Evolutionary conservation across 1,140 invertebrate species (phyloP), one percentile per base, ranked within the genome.

Genomic region (Capitella teleta): DNA sequence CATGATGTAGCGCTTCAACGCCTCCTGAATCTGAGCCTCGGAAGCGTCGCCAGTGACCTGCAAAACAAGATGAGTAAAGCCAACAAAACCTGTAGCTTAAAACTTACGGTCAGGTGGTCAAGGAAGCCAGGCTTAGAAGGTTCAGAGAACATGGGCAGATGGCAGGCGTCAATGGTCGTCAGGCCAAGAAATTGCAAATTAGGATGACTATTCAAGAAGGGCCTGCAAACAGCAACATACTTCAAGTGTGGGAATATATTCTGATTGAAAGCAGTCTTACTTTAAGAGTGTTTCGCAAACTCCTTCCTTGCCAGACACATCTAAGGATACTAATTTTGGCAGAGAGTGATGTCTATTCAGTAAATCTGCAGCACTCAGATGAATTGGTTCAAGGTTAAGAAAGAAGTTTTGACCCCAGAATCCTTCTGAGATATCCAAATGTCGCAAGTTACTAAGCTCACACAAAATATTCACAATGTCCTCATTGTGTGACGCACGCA

Each of bases 371-470:
- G 76, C 67, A 73, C 73, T 61, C 61, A 71, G 62, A 65, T 56
- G 62, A 52, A 51, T 26, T 25, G 67, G 65, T 24, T 62, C 59
- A 48, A 76, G 68, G 75, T 69, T 56, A 72, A 72, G 60, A 74
- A 72, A 3, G 72, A 62, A 45, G 26, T 59, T 54, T 34, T 60
- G 57, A 2, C 55, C 38, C 3, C 55, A 49, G 58, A 74, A 74
- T 57, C 80, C 79, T 53, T 79, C 78, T 2, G 81, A 83, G 44
- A 83, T 76, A 66, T 84, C 82, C 51, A 85, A 67, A 58, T 77
- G 73, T 43, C 77, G 68, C 21, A 86, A 62, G 49, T 79, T 73
- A 19, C 68, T 73, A 23, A 85, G 61, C 53, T 82, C 76, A 56
- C 74, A 60, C 28, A 84, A 60, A 32, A 81, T 75, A 18, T 76